Conservation (phyloP, 2,113 vertebrate genomes). For the Rana temporaria region DNA sequence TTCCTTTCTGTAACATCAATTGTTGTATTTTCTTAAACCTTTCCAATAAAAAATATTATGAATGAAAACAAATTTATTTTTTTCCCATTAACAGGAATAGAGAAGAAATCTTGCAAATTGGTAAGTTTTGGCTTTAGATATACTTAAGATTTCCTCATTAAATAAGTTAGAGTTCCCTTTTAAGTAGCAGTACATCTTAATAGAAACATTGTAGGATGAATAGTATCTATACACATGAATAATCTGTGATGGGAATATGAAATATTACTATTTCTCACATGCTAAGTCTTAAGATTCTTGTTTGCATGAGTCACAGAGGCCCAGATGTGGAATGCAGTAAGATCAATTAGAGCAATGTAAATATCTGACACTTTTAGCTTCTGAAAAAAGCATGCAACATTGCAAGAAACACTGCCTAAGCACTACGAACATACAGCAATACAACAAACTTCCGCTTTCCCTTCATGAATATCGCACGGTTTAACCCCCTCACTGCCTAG, state of each 20-base stretch:
- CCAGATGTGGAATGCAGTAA: slow-evolving; percentile 22
- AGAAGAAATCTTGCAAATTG: too few species aligned
- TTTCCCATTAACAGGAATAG: too few species aligned
- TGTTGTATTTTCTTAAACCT: too few species aligned
- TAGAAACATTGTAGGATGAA: too few species aligned
- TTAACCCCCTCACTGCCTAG: slow-evolving; percentile 41
- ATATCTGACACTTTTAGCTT: slow-evolving; percentile 21
- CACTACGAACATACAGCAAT: background rate
- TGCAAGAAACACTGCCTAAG: background rate
- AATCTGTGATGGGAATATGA: background rate
- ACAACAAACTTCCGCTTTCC: slow-evolving; percentile 17
- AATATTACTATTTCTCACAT: slow-evolving; percentile 16
- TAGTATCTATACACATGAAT: background rate
- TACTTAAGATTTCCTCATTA: too few species aligned
- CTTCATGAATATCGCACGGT: background rate
- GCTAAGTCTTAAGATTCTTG: slow-evolving; percentile 2
- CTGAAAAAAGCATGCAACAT: slow-evolving; percentile 14
- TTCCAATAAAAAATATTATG: too few species aligned
- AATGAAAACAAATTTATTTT: too few species aligned
- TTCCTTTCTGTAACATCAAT: too few species aligned
- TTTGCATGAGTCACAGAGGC: slow-evolving; percentile 31
- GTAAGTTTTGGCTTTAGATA: too few species aligned
- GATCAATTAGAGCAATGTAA: slow-evolving; percentile 41
- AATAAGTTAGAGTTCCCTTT: too few species aligned
- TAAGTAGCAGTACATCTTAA: too few species aligned